Evolutionary conservation across 2,797 vertebrate genomes (phyloP).

Genomic region (Anisognathus igniventris): DNA sequence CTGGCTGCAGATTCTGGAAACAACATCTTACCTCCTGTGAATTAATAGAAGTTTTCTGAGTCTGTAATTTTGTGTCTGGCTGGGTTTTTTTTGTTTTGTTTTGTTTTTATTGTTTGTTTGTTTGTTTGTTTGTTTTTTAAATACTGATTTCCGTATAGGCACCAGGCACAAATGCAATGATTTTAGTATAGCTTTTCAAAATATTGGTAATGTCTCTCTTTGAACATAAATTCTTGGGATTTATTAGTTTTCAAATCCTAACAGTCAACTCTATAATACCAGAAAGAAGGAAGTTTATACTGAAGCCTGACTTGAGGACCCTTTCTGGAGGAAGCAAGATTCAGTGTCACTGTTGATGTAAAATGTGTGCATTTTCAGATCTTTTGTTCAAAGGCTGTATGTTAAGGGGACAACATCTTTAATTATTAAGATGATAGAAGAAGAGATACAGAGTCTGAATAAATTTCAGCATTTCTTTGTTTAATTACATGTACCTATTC

Average conservation of each 20-base stretch:
- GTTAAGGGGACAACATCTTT: not conserved
- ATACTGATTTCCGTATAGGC: not conserved
- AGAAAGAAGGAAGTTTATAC: not conserved
- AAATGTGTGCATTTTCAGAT: not conserved
- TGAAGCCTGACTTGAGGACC: not conserved
- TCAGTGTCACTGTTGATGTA: not conserved
- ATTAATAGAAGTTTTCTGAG: not conserved
- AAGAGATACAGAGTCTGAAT: not conserved
- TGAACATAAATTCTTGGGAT: not conserved
- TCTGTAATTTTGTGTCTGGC: not conserved
- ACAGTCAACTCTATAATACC: not conserved
- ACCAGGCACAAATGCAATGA: not conserved
- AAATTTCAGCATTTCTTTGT: not conserved
- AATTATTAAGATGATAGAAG: not conserved
- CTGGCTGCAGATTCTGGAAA: not conserved
- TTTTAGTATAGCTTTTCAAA: slow-evolving; percentile 1
- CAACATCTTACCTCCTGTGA: not conserved
- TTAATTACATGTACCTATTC: not conserved
- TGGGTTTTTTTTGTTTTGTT: not conserved
- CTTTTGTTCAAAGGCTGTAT: not conserved
- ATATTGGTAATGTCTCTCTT: not conserved
- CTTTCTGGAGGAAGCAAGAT: not conserved
- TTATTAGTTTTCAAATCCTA: not conserved
- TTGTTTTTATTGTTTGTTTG: no score
- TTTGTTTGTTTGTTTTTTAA: not conserved